Evolutionary conservation across 2,888 invertebrate genomes (phyloP), one percentile per base, ranked within the genome.

Genomic region (Drosophila quinaria): DNA sequence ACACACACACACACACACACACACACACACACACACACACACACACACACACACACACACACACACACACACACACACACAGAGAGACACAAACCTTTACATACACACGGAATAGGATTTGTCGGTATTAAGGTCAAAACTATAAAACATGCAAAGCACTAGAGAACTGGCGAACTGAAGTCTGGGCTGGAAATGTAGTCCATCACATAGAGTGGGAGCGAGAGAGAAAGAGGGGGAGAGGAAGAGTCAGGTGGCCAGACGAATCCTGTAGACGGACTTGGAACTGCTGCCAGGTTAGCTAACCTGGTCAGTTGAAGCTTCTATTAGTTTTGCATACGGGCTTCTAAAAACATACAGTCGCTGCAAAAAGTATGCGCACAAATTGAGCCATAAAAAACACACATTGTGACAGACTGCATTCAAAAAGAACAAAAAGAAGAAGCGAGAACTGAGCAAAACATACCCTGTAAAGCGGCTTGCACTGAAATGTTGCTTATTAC

Each of bases 101-200:
- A 54, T 13, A 54, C 52, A 54, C 8, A 29, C 17, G 29, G 33
- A 41, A 46, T 49, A 55, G 52, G 64, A 66, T 75, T 69, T 68
- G 59, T 61, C 41, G 81, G 79, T 75, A 88, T 87, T 87, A 87
- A 85, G 88, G 84, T 81, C 88, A 88, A 70, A 78, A 67, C 83
- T 75, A 86, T 88, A 84, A 84, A 84, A 86, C 86, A 84, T 80
- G 83, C 87, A 87, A 81, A 81, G 78, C 74, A 77, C 81, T 63
- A 62, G 66, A 62, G 63, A 62, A 31, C 69, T 50, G 54, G 49
- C 51, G 33, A 44, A 60, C 54, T 33, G 46, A 44, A 61, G 71
- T 55, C 61, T 70, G 61, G 56, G 37, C 44, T 44, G 52, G n/a
- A 10, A 29, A 17, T 60, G 51, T 66, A 70, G 81, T 80, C 66